phyloP scores from a whole-genome alignment of 2,797 vertebrate genomes.

The Thaleichthys pacificus region DNA sequence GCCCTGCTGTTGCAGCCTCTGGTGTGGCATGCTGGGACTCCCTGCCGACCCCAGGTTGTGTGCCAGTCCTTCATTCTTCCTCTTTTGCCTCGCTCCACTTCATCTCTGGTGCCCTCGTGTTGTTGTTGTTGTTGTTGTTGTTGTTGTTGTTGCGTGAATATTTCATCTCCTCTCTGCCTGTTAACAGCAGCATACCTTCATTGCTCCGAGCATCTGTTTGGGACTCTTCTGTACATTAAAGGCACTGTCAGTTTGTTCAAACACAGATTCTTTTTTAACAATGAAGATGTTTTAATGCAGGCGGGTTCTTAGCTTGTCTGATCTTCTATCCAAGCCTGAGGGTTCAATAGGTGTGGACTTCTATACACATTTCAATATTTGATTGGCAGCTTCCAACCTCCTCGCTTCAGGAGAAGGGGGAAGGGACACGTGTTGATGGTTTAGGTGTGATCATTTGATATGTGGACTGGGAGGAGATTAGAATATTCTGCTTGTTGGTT shows the following conservation, averaged over 20 bases:
- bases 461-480: no score
- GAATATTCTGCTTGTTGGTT: no score
- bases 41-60: constrained; percentile 5
- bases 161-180: constrained; percentile 49
- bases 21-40: constrained; percentile 42
- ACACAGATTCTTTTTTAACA: constrained; percentile 16
- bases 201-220: constrained; percentile 44
- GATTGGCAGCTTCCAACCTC: no score
- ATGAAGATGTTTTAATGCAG: constrained; percentile 17
- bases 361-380: no score
- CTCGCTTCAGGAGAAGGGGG: no score
- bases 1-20: constrained; percentile 6
- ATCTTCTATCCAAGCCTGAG: not conserved
- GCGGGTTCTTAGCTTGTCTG: no score
- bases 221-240: constrained; percentile 38
- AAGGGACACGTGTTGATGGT: no score
- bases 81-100: not conserved
- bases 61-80: not conserved
- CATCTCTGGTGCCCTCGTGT: constrained; percentile 32
- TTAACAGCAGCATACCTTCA: constrained; percentile 30
- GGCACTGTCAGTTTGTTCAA: no score
- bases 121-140: constrained; percentile 41
- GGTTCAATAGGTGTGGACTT: no score
- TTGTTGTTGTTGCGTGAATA: constrained; percentile 41
- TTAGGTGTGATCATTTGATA: no score